These are phyloP conservation scores for Hetaerina americana DNA, from an alignment of 1,140 invertebrate genomes.

Conservation along the genomic window DNA sequence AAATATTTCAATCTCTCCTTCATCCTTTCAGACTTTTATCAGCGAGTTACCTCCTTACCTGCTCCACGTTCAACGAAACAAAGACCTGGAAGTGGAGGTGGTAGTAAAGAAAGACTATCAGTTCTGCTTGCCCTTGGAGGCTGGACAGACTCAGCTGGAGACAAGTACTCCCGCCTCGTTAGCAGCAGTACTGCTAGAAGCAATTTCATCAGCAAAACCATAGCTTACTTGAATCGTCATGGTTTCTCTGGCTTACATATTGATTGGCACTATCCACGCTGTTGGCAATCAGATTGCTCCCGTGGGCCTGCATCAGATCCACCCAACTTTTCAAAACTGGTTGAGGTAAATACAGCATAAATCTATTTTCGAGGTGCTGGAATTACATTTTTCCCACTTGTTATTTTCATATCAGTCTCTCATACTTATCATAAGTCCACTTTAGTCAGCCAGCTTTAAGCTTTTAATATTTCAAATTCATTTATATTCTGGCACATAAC, in stretches of 20 bases:
- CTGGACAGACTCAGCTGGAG: slow-evolving; percentile 74
- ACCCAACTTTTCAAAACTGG: slow-evolving; percentile 58
- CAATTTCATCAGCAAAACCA: slow-evolving; percentile 50
- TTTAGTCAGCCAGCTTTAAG: background rate
- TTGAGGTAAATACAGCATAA: slow-evolving; percentile 49
- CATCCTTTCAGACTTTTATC: slow-evolving; percentile 47
- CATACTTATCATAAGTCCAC: too few species aligned
- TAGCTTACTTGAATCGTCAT: slow-evolving; percentile 54
- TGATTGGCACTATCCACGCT: slow-evolving; percentile 86
- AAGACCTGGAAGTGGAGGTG: slow-evolving; percentile 30
- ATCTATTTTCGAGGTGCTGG: too few species aligned
- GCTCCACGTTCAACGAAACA: slow-evolving; percentile 5
- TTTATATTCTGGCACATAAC: too few species aligned
- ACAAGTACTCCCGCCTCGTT: slow-evolving; percentile 69
- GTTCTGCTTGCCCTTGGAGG: slow-evolving; percentile 73
- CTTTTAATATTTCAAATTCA: too few species aligned
- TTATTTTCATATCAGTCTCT: too few species aligned
- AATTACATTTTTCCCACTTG: too few species aligned
- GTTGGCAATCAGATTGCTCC: slow-evolving; percentile 80
- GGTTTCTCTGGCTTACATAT: slow-evolving; percentile 71
- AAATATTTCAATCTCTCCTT: slow-evolving; percentile 8
- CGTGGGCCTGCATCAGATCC: slow-evolving; percentile 63
- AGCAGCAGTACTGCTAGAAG: slow-evolving; percentile 44
- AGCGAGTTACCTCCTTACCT: slow-evolving; percentile 25
- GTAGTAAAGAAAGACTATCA: slow-evolving; percentile 22